These are phyloP conservation scores for Pyrrhosoma nymphula DNA, from an alignment of 2,888 invertebrate genomes.

Conservation along the genomic window DNA sequence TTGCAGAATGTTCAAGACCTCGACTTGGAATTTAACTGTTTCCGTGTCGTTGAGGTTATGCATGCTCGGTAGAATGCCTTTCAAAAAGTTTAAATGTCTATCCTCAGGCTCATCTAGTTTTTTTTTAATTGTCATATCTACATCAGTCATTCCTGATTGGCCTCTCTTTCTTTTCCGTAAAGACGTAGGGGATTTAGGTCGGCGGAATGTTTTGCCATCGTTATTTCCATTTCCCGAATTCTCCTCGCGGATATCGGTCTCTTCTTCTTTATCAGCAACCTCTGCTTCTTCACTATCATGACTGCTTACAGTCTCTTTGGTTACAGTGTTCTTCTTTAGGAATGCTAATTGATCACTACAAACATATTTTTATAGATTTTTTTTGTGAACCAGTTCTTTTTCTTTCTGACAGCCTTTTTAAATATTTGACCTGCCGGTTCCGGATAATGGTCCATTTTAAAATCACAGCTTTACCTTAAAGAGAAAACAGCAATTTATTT, in stretches of 20 bases:
- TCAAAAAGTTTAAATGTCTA: background rate
- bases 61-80: background rate
- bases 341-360: background rate
- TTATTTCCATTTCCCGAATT: too few relatives aligned
- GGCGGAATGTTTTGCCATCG: background rate
- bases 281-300: background rate
- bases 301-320: background rate
- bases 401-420: background rate
- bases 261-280: background rate
- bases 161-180: background rate
- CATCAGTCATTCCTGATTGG: background rate
- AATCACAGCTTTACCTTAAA: background rate
- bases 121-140: background rate
- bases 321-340: background rate
- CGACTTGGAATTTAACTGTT: background rate
- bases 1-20: background rate
- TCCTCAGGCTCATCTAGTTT: background rate
- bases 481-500: too few relatives aligned
- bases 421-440: background rate
- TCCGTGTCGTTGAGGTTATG: conserved; percentile 14
- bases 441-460: background rate
- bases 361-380: background rate
- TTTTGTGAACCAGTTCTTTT: background rate
- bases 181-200: background rate
- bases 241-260: too few relatives aligned